A percentile compares a stretch with the other conserved stretches of the same genome.
Evolutionary conservation across 2,113 vertebrate species (phyloP).

Genomic region (Aldabrachelys gigantea): DNA sequence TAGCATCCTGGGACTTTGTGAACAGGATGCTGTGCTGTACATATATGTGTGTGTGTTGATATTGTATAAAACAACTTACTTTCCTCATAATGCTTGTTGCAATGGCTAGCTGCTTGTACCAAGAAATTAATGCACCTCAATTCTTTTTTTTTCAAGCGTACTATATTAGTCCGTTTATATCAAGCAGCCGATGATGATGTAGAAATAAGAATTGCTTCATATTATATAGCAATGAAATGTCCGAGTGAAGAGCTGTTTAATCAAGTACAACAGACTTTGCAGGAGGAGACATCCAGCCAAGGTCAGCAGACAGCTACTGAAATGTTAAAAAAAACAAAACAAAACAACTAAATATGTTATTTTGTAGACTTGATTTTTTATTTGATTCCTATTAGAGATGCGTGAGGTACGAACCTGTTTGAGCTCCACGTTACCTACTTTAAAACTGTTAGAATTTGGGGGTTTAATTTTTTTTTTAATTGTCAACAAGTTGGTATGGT

Average conservation of each 20-base stretch:
- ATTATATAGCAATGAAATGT: conserved; percentile 88
- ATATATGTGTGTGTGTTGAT: fast-evolving
- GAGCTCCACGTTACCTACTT: background rate
- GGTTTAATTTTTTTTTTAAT: background rate
- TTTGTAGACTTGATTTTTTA: background rate
- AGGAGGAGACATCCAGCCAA: conserved; percentile 86
- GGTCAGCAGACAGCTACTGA: conserved; percentile 70
- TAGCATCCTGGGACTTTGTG: background rate
- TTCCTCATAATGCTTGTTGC: background rate
- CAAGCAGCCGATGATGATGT: conserved; percentile 79
- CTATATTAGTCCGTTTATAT: conserved; percentile 82
- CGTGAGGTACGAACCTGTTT: background rate
- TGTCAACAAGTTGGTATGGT: background rate
- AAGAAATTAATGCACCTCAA: background rate
- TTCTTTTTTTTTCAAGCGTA: conserved; percentile 71
- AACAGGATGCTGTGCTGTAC: background rate
- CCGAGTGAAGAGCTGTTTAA: conserved; percentile 80
- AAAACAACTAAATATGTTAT: background rate
- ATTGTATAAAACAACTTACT: background rate
- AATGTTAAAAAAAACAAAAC: background rate
- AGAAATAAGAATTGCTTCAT: conserved; percentile 88
- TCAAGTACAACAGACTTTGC: conserved; percentile 80
- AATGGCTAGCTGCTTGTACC: background rate
- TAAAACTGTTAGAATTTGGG: background rate
- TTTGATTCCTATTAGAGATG: background rate